Percentiles rank a stretch among this genome's conserved stretches.
Conservation (phyloP, 2,113 vertebrate species). For the Nothoprocta perdicaria region DNA sequence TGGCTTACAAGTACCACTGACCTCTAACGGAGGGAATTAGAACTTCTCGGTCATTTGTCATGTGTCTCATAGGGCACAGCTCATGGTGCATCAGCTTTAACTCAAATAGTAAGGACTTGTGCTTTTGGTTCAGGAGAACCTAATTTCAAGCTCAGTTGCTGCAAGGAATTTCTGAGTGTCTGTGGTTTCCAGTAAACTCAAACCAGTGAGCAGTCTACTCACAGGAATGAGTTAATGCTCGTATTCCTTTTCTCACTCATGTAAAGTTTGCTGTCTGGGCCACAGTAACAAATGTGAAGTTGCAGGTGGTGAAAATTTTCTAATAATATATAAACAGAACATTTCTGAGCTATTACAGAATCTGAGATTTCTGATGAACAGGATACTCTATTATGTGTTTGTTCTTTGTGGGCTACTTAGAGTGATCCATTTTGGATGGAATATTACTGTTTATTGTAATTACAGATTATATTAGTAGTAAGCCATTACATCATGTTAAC, state of each 20-base stretch:
- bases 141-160: constrained; percentile 24
- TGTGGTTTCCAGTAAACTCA: not conserved
- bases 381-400: constrained; percentile 65
- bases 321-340: constrained; percentile 24
- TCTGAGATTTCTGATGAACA: constrained; percentile 56
- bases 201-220: not conserved
- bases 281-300: constrained; percentile 26
- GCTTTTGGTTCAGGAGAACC: constrained; percentile 40
- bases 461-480: constrained; percentile 73
- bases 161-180: constrained; percentile 55
- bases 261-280: constrained; percentile 21
- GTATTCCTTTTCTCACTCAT: not conserved
- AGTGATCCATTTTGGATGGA: constrained; percentile 72
- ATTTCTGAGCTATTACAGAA: constrained; percentile 60
- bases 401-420: constrained; percentile 50
- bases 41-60: constrained; percentile 60
- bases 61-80: constrained; percentile 43
- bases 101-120: not conserved
- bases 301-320: constrained; percentile 64
- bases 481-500: constrained; percentile 77
- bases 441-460: constrained; percentile 56
- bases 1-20: constrained; percentile 65
- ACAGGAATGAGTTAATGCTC: not conserved
- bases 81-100: constrained; percentile 18
- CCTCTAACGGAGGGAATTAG: constrained; percentile 65